phyloP scores from a whole-genome alignment of 92 coral and sea anemone genomes.

The Palythoa grandis region DNA sequence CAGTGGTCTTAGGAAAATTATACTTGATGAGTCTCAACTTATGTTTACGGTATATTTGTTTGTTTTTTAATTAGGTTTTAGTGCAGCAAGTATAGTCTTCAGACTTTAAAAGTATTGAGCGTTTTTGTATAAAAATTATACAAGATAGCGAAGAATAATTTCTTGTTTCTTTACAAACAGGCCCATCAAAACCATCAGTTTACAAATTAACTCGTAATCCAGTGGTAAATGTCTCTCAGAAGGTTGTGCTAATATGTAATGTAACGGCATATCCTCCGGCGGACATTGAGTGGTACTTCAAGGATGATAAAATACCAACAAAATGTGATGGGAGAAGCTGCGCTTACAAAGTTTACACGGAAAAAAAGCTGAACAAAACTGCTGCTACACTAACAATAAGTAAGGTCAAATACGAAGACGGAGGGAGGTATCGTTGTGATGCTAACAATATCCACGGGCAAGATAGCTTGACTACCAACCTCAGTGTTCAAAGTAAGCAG shows the following conservation, averaged over 20 bases:
- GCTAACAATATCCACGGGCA: slow-evolving; percentile 36
- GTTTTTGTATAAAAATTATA: too few species aligned
- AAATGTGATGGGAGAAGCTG: not conserved
- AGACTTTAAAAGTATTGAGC: too few species aligned
- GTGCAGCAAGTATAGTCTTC: too few species aligned
- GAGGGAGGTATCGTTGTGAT: slow-evolving; percentile 48
- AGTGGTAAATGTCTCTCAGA: slow-evolving; percentile 9
- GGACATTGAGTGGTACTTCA: slow-evolving; percentile 43
- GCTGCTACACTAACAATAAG: slow-evolving; percentile 10
- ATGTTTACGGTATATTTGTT: too few species aligned
- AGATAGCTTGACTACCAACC: slow-evolving; percentile 12
- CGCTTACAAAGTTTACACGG: not conserved
- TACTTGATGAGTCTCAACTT: too few species aligned
- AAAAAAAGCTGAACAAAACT: not conserved
- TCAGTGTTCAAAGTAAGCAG: slow-evolving; percentile 49
- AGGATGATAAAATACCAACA: slow-evolving; percentile 6
- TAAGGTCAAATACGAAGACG: slow-evolving; percentile 45
- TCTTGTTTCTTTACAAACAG: not conserved
- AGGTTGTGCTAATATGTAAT: not conserved
- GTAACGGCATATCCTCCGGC: slow-evolving; percentile 51
- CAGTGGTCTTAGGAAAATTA: too few species aligned
- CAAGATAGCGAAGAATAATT: too few species aligned
- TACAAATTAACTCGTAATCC: not conserved
- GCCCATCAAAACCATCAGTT: slow-evolving; percentile 1
- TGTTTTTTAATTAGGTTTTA: too few species aligned